Base-by-base conservation (phyloP, 2,797 vertebrate genomes). In the Rhodeus uyekii region DNA sequence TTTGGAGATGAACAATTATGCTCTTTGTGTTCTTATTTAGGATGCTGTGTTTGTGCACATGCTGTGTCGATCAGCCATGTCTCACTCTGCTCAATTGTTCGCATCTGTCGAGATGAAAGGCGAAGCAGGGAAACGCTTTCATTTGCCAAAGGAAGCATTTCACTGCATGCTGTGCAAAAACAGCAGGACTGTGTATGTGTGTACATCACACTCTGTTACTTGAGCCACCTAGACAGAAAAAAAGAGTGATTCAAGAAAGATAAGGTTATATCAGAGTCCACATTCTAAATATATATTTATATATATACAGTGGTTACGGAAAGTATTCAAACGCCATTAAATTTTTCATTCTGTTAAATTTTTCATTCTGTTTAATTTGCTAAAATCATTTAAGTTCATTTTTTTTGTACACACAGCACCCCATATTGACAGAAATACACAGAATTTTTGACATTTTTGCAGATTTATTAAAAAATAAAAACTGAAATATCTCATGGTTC, bases 21-120 rank as follows among this genome's bases (percentile, higher is more conserved):
- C 1, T 73, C 12, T 24, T 27, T 38, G 12, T 55, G 53, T 42
- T 75, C 53, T 75, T 39, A 58, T 42, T 60, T 42, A 60, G 73
- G 36, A 75, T 75, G 73, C 36, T 29, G 53, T 75, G 72, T 75
- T 75, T 75, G 73, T 60, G 50, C 48, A 74, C 71, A 78, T 38
- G 61, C 14, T 53, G 61, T 65, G 63, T 68, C 13, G 19, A 79
- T 50, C n/a, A 19, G 46, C 46, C 8, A 2, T 68, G 76, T 78
- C 65, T 69, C 44, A 39, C 65, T 38, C 65, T 69, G 38, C 65
- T 42, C 18, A 7, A 58, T 32, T 4, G 65, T 44, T 77, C 72
- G 81, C 86, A 89, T 86, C 71, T 89, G 86, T 36, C 48, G 48
- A 86, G 85, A 84, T 81, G 73, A 84, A 84, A 84, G 78, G 27